phyloP scores from a whole-genome alignment of 2,113 vertebrate genomes.

The Cavia porcellus region DNA sequence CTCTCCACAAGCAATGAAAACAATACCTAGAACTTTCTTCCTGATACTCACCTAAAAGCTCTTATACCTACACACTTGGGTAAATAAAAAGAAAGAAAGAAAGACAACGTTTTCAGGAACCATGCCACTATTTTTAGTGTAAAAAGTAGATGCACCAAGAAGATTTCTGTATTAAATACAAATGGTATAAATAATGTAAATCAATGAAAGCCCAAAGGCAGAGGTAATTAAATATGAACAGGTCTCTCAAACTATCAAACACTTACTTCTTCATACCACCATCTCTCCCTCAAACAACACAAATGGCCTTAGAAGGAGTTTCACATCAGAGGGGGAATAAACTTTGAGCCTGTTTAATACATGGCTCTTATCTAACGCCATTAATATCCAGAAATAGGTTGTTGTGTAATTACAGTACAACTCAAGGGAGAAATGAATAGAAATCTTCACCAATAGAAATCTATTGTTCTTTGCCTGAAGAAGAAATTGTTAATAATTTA shows the following conservation, averaged over 20 bases:
- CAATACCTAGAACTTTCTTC: background rate
- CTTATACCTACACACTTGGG: background rate
- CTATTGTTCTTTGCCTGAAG: background rate
- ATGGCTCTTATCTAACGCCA: background rate
- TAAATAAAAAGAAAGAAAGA: background rate
- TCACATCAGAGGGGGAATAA: background rate
- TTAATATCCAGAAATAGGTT: background rate
- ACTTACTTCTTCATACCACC: background rate
- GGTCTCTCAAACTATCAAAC: background rate
- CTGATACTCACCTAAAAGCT: background rate
- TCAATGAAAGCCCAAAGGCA: background rate
- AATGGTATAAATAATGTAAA: background rate
- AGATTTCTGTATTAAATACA: background rate
- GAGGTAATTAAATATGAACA: background rate
- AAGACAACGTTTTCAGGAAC: background rate
- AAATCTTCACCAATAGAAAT: background rate
- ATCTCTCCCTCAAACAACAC: background rate
- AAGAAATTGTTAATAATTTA: slow-evolving; percentile 33
- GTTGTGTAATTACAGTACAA: background rate
- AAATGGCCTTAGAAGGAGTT: background rate
- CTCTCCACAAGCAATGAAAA: background rate
- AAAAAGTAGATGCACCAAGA: background rate
- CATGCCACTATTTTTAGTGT: background rate
- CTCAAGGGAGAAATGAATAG: background rate
- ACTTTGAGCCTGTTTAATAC: background rate